These are phyloP conservation scores for Globia sparganii DNA, from an alignment of 2,888 invertebrate genomes.

Conservation along the genomic window DNA sequence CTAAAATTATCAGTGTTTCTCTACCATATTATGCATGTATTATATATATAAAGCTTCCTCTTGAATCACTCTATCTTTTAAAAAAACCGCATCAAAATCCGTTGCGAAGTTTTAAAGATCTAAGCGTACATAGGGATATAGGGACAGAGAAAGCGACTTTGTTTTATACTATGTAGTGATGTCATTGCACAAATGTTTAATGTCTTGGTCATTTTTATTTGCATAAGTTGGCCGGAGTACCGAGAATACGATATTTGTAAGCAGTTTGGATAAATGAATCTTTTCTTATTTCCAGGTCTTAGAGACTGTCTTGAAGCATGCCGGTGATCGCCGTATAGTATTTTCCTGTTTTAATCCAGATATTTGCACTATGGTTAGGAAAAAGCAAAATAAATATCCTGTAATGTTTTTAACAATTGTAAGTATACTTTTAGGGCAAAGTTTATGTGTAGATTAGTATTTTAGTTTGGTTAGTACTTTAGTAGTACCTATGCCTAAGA, in stretches of 20 bases:
- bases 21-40: no score
- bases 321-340: constrained; percentile 95
- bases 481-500: not conserved
- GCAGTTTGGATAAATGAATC: constrained; percentile 10
- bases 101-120: no score
- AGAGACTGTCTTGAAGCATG: constrained; percentile 95
- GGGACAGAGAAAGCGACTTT: no score
- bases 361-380: constrained; percentile 97
- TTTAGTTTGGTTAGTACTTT: not conserved
- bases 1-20: no score
- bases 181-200: not conserved
- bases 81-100: no score
- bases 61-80: no score
- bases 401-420: constrained; percentile 97
- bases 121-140: no score
- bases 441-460: not conserved
- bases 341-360: constrained; percentile 99
- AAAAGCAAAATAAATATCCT: constrained; percentile 99
- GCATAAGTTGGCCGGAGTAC: not conserved
- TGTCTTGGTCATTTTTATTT: constrained; percentile 5
- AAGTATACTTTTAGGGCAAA: constrained; percentile 66
- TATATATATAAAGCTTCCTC: no score
- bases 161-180: no score
- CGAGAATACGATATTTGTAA: constrained; percentile 4
- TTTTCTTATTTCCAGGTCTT: constrained; percentile 90